Evolutionary conservation across 2,888 invertebrate species (phyloP), one percentile per base, ranked within the genome.

Genomic region (Oscheius sp.): DNA sequence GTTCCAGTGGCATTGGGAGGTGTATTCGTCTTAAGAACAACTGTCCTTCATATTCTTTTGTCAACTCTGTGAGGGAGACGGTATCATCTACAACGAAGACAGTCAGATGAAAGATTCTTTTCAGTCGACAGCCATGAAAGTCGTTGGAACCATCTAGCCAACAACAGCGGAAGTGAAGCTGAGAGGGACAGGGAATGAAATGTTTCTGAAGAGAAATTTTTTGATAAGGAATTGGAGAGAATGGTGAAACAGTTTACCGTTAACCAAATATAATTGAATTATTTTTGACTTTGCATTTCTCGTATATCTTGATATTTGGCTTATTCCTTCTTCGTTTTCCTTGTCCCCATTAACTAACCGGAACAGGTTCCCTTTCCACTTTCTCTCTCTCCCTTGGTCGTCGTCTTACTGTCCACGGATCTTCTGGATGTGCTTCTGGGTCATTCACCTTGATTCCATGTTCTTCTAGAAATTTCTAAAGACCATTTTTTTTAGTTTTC

Each of bases 11-110:
- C 62, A 65, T 73, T 2, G 79, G 79, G 1, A 79, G 26, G 0
- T 56, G 56, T 9, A 79, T 79, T 41, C 79, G 28, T 38, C 75
- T 73, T 28, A 79, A 67, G 47, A 79, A 79, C 6, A 79, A n/a
- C 45, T 79, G 77, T 36, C 79, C 79, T 59, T 79, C 77, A 38
- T 71, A 79, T 30, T 74, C 79, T 36, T 69, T 69, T 0, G 79
- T 79, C 38, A 77, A 77, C 56, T 79, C 79, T 24, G 71, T 74
- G 8, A 79, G 49, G 1, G 75, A 69, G 2, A 79, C 75, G 1
- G 77, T 77, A 44, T 79, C 72, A 45, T 79, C 79, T 0, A 62
- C 56, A 24, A 70, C 68, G 45, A 72, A 79, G 1, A 79, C 74
- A 38, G 69, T 71, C 67, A 79, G 61, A 45, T 71, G 67, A 66